Conservation (phyloP, 2,113 vertebrate species). For the Percopsis transmontana region DNA sequence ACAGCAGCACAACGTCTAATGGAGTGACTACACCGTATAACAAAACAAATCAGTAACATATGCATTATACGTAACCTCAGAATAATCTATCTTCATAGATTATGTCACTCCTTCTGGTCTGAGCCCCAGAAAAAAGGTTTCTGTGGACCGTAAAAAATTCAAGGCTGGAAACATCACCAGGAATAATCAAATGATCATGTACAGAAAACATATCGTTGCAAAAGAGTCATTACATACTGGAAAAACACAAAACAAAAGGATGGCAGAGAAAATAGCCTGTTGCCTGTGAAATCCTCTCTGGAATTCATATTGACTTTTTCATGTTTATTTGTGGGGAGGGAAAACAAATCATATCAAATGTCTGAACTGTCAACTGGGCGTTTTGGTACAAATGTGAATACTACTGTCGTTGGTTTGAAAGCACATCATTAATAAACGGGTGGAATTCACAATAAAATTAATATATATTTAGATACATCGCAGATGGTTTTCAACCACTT, state of each 20-base stretch:
- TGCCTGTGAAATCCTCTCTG: conserved; percentile 7
- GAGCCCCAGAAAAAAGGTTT: conserved; percentile 26
- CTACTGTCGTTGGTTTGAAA: conserved; percentile 10
- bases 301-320: conserved; percentile 10
- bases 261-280: background rate
- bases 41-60: conserved; percentile 67
- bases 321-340: conserved; percentile 11
- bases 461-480: conserved; percentile 21
- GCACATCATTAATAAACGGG: conserved; percentile 23
- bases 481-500: conserved; percentile 1
- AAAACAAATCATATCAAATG: conserved; percentile 10
- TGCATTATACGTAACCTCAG: conserved; percentile 49
- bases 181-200: conserved; percentile 7
- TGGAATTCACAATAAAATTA: background rate
- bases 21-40: conserved; percentile 52
- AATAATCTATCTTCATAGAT: conserved; percentile 17
- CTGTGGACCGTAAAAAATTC: conserved; percentile 25
- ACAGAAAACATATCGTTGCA: conserved; percentile 30
- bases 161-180: background rate
- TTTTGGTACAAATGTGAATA: conserved; percentile 20
- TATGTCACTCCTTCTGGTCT: conserved; percentile 26
- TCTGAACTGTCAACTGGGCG: conserved; percentile 5
- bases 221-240: conserved; percentile 14
- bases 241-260: conserved; percentile 13
- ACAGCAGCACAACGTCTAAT: conserved; percentile 49